Percentiles rank a stretch among this genome's conserved stretches.
phyloP scores from a whole-genome alignment of 1,140 invertebrate species.

The Panonychus citri region DNA sequence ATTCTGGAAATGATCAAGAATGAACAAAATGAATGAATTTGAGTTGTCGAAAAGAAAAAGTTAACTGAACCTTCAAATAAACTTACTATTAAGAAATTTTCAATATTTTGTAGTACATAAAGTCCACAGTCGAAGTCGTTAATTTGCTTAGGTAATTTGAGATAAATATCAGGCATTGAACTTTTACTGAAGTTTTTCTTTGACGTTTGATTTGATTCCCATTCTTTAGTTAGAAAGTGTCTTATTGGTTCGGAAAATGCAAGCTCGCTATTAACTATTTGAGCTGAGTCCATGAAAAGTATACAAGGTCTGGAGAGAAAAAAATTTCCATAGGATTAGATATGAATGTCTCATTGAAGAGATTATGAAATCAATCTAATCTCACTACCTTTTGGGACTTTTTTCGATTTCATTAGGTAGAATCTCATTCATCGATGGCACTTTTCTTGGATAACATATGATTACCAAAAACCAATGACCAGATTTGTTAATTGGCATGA shows the following conservation, averaged over 20 bases:
- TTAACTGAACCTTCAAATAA: neutral
- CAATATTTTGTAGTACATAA: conserved; percentile 82
- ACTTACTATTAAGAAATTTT: conserved; percentile 49
- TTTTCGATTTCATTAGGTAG: too few species aligned
- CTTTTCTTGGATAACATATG: conserved; percentile 56
- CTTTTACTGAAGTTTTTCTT: neutral
- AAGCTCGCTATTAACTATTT: conserved; percentile 22
- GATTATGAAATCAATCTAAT: neutral
- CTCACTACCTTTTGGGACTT: too few species aligned
- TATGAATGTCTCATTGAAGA: too few species aligned
- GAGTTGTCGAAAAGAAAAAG: too few species aligned
- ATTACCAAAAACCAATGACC: conserved; percentile 92
- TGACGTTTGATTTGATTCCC: conserved; percentile 27
- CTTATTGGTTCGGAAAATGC: conserved; percentile 41
- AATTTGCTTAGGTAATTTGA: conserved; percentile 81
- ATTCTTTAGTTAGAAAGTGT: conserved; percentile 65
- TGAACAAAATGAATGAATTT: too few species aligned
- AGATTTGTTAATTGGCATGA: conserved; percentile 92
- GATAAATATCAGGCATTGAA: conserved; percentile 16
- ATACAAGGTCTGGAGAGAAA: neutral
- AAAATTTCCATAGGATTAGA: neutral
- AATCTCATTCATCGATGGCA: neutral
- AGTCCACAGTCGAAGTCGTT: conserved; percentile 93
- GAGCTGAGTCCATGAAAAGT: neutral
- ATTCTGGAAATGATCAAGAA: too few species aligned